Base-by-base conservation (phyloP, 2,113 vertebrate genomes). In the Aegithalos caudatus region DNA sequence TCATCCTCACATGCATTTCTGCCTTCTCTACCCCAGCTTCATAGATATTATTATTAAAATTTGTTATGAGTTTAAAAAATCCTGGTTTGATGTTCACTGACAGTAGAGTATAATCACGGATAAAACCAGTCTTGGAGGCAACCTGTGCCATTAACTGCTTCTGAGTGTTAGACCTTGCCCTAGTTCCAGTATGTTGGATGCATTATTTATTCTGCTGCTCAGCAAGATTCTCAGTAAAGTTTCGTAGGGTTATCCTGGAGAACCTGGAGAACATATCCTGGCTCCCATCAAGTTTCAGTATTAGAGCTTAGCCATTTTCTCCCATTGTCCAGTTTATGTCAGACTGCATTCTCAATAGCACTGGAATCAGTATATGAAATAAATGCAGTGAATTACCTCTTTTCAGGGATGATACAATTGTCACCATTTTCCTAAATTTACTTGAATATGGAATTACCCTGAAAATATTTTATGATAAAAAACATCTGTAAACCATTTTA, bases 381-480 rank as follows among this genome's bases (percentile, higher is more conserved):
- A 88, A 82, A 88, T 54, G 31, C 66, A 50, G 11, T 35, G 25
- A 86, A 90, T 81, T 66, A 38, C 42, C 65, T 38, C 47, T 80
- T 31, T 82, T 56, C 54, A 62, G 71, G 35, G 44, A 79, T n/a
- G 13, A 70, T 60, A 51, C 19, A 70, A 48, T 73, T 85, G 42
- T 50, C 70, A 54, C 21, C 27, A 2, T 69, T 81, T 88, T 86
- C 33, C 56, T 74, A 86, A 33, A 18, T 88, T 86, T 86, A 64
- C 23, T 71, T 81, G 25, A 61, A 66, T 78, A 29, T 33, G 38
- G 37, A 88, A 53, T 51, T 79, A 60, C 31, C 21, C 44, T 65
- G 60, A 57, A 94, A 92, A 70, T 92, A 83, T 58, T 82, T 90
- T 71, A 35, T 60, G 40, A 76, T 60, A 70, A 64, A 85, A 90